Evolutionary conservation across 1,140 invertebrate genomes (phyloP).

Genomic region (Aphidius gifuensis): DNA sequence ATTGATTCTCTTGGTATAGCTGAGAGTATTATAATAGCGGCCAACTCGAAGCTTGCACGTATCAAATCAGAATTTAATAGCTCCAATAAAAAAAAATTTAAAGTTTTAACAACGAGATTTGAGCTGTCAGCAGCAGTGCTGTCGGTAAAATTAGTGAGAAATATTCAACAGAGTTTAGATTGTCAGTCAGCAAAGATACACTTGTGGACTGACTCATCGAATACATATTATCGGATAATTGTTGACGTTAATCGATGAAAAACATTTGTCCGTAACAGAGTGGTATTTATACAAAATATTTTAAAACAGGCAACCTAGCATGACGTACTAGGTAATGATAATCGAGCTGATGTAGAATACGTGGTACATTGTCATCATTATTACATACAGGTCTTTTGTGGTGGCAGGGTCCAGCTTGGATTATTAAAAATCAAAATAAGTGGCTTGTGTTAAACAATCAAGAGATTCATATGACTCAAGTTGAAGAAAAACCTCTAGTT

Average conservation of each 20-base stretch:
- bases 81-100: slow-evolving; percentile 37
- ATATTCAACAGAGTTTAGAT: background rate
- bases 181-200: no score
- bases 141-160: slow-evolving; percentile 5
- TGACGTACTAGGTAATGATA: slow-evolving; percentile 22
- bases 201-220: slow-evolving; percentile 14
- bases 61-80: slow-evolving; percentile 34
- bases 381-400: no score
- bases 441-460: no score
- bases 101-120: slow-evolving; percentile 31
- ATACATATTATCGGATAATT: slow-evolving; percentile 7
- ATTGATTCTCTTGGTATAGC: no score
- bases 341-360: slow-evolving; percentile 32
- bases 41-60: slow-evolving; percentile 23
- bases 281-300: background rate
- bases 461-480: no score
- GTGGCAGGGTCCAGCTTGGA: no score
- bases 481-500: background rate
- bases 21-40: background rate
- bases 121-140: slow-evolving; percentile 25
- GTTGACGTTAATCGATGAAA: background rate
- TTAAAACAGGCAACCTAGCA: slow-evolving; percentile 16
- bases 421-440: no score
- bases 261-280: slow-evolving; percentile 11
- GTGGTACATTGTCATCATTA: no score